Evolutionary conservation across 2,797 vertebrate species (phyloP).

Genomic region (Poeciliopsis gracilis): DNA sequence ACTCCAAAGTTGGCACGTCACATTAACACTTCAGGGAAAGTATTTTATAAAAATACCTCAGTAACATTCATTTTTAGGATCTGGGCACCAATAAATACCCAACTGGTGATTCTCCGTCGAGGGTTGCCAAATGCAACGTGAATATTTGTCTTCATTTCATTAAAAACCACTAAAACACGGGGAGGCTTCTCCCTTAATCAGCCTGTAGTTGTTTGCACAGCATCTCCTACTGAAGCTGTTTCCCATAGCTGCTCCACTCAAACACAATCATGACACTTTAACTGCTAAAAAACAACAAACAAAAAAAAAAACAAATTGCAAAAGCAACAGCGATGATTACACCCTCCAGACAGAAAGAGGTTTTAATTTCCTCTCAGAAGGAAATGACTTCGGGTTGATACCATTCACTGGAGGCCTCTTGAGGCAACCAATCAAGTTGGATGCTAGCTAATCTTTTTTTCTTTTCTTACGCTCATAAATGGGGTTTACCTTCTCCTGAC

Average conservation of each 20-base stretch:
- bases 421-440: conserved; percentile 20
- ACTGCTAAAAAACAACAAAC: neutral
- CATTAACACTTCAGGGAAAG: neutral
- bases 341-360: conserved; percentile 8
- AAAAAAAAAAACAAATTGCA: neutral
- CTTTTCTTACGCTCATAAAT: neutral
- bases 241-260: neutral
- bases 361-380: conserved; percentile 23
- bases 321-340: neutral
- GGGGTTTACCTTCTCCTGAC: neutral
- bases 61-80: neutral
- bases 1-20: neutral
- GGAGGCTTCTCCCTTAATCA: neutral
- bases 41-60: neutral
- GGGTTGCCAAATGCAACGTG: neutral
- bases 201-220: neutral
- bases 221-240: neutral
- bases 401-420: neutral
- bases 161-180: neutral
- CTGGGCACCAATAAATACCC: neutral
- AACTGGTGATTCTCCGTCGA: neutral
- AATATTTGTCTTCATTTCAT: neutral
- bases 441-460: neutral
- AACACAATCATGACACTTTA: neutral
- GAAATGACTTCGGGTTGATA: conserved; percentile 21